Conservation (phyloP, 1,140 invertebrate genomes). For the Brevipalpus yothersi region DNA sequence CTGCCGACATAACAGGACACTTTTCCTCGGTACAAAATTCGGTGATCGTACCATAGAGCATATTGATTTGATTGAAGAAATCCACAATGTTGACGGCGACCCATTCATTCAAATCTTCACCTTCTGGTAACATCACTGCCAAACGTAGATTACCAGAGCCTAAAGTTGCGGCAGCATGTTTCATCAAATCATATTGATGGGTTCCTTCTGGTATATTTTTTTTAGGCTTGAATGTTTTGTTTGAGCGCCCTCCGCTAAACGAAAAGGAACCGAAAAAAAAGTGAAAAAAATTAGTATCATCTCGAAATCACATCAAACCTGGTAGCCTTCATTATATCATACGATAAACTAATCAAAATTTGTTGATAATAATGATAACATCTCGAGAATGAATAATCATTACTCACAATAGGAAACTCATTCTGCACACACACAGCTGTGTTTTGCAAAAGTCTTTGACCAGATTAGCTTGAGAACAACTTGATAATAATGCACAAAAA, state of each 20-base stretch:
- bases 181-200: conserved; percentile 97
- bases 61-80: conserved; percentile 99
- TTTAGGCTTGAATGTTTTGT: conserved; percentile 94
- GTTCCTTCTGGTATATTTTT: conserved; percentile 97
- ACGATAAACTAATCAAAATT: no score
- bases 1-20: conserved; percentile 82
- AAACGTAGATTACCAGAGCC: conserved; percentile 87
- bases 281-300: no score
- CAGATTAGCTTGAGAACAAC: no score
- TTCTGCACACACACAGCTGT: no score
- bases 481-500: no score
- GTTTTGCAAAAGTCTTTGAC: no score
- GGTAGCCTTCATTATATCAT: no score
- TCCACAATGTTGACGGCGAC: conserved; percentile 48
- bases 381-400: no score
- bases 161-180: conserved; percentile 90
- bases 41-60: conserved; percentile 97
- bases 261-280: background rate
- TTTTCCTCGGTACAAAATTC: conserved; percentile 96
- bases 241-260: conserved; percentile 47
- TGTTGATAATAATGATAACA: no score
- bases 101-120: conserved; percentile 99
- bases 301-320: no score
- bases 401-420: no score
- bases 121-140: conserved; percentile 89